Conservation (phyloP, 1,140 invertebrate genomes). For the Cyclargus thomasi region DNA sequence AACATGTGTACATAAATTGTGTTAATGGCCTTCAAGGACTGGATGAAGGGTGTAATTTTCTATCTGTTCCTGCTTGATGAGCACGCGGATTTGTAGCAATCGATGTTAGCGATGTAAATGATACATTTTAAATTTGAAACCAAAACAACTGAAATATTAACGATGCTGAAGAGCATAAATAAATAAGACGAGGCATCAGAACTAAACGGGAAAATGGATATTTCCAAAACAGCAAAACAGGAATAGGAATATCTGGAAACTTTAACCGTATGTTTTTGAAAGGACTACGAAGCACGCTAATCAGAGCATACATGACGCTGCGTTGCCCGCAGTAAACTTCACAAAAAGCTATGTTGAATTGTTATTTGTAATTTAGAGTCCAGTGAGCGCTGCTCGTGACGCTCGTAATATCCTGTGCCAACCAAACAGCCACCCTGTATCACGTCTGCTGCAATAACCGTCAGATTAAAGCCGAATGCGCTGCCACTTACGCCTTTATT, state of each 20-base stretch:
- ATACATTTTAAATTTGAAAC: too few relatives aligned
- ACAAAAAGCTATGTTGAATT: conserved; percentile 17
- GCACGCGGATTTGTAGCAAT: background rate
- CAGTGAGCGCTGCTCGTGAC: conserved; percentile 55
- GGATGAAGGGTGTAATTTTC: conserved; percentile 15
- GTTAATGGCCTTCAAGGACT: conserved; percentile 39
- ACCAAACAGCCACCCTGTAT: conserved; percentile 32
- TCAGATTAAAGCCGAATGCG: conserved; percentile 38
- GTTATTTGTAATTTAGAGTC: conserved; percentile 60
- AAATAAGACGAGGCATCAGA: too few relatives aligned
- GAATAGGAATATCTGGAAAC: too few relatives aligned
- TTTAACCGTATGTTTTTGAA: background rate
- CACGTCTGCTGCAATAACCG: conserved; percentile 35
- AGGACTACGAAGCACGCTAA: background rate
- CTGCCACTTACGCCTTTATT: conserved; percentile 55
- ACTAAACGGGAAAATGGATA: too few relatives aligned
- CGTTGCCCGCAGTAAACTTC: background rate
- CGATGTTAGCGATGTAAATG: background rate
- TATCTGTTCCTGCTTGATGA: background rate
- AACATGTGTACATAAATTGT: conserved; percentile 62
- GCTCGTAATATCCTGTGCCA: conserved; percentile 66
- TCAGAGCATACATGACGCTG: background rate
- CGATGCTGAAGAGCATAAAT: too few relatives aligned
- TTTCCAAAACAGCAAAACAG: too few relatives aligned
- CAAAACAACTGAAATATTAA: too few relatives aligned